Conservation (phyloP, 37 sponge, comb jelly and placozoan genomes). For the Lycopodina hypogea region DNA sequence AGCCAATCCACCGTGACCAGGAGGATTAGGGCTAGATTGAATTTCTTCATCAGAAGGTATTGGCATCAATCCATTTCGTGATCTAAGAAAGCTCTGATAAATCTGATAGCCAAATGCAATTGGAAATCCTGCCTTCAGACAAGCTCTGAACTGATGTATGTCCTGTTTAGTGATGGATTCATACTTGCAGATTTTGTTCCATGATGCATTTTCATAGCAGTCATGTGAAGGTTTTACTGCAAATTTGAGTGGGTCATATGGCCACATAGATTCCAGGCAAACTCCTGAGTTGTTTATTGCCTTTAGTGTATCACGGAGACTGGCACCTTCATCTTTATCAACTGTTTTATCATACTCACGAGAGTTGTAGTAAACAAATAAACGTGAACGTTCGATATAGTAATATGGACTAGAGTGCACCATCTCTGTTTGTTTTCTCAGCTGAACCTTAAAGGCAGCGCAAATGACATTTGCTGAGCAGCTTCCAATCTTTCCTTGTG, state of each 20-base stretch:
- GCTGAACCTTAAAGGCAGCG: constrained; percentile 1
- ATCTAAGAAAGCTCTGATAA: background rate
- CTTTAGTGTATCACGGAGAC: constrained; percentile 17
- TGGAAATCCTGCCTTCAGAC: background rate
- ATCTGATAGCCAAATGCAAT: constrained; percentile 4
- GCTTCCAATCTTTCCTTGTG: constrained; percentile 5
- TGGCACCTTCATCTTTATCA: background rate
- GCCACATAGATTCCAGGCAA: constrained; percentile 9
- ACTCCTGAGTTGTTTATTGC: background rate
- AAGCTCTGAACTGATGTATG: constrained; percentile 9
- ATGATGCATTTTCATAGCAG: constrained; percentile 1
- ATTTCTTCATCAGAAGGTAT: background rate
- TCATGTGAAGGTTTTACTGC: background rate
- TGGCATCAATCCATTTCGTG: background rate
- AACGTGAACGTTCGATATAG: background rate
- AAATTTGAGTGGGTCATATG: background rate
- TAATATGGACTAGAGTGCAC: too few species aligned
- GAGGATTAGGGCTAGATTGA: too few species aligned
- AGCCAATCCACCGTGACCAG: too few species aligned
- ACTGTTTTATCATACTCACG: background rate
- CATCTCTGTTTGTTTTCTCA: background rate
- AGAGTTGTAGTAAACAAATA: constrained; percentile 28
- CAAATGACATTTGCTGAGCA: constrained; percentile 22
- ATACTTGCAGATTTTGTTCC: constrained; percentile 13
- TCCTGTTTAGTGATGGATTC: background rate